Conservation (phyloP, 2,888 invertebrate genomes). For the Himalopsyche kuldschensis region DNA sequence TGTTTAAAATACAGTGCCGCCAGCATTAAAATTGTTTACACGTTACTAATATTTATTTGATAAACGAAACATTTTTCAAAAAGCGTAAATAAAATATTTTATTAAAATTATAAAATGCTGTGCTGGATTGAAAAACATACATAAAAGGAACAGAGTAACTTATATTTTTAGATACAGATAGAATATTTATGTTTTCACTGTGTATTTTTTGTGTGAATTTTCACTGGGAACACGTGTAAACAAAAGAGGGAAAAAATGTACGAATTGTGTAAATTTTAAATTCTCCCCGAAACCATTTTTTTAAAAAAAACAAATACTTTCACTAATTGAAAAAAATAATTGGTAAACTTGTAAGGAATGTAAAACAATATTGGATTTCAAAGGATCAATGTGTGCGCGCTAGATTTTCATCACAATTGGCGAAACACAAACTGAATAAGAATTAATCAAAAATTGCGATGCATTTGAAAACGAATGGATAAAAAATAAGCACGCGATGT, state of each 20-base stretch:
- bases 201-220: background rate
- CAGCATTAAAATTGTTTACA: too few species aligned
- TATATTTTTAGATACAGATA: too few species aligned
- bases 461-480: background rate
- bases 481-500: too few species aligned
- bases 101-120: too few species aligned
- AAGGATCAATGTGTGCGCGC: background rate
- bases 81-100: too few species aligned
- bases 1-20: too few species aligned
- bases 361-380: background rate
- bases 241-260: background rate
- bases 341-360: background rate
- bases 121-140: too few species aligned
- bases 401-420: background rate
- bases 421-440: background rate
- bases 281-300: background rate
- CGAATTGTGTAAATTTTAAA: background rate
- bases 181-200: too few species aligned
- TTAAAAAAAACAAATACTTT: background rate
- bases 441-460: background rate
- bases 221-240: background rate
- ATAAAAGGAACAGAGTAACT: too few species aligned
- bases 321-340: constrained; percentile 1
- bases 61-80: too few species aligned
- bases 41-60: too few species aligned